Conservation (phyloP, 2,113 vertebrate genomes). For the Rhizomys pruinosus region DNA sequence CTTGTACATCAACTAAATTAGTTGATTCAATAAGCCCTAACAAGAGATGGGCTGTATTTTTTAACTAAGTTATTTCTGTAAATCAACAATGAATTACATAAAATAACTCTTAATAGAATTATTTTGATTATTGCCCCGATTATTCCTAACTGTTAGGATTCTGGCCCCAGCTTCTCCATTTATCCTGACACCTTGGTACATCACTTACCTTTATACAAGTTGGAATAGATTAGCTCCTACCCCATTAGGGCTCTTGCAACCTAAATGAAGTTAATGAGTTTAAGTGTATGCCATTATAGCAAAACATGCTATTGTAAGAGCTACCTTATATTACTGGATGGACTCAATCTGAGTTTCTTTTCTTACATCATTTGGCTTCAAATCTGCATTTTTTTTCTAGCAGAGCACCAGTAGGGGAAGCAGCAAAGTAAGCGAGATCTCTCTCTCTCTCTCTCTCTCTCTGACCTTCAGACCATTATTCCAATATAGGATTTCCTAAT, state of each 20-base stretch:
- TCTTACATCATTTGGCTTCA: conserved; percentile 16
- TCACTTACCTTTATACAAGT: neutral
- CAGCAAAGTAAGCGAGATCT: neutral
- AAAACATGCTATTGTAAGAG: neutral
- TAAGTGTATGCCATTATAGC: neutral
- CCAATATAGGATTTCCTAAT: conserved; percentile 54
- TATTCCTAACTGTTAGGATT: conserved; percentile 30
- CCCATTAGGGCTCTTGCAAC: neutral
- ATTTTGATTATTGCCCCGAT: neutral
- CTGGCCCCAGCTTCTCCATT: neutral
- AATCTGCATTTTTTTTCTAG: conserved; percentile 20
- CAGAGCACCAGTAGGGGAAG: neutral
- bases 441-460: neutral
- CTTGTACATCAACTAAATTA: conserved; percentile 9
- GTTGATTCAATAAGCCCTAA: conserved; percentile 28
- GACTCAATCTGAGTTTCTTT: neutral
- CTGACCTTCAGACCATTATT: conserved; percentile 56
- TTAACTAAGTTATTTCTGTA: conserved; percentile 44
- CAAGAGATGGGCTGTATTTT: conserved; percentile 22
- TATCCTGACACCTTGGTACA: neutral
- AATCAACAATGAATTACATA: neutral
- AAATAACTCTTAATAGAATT: conserved; percentile 7
- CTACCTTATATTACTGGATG: neutral
- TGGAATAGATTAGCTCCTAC: neutral
- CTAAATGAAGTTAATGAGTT: neutral